Percentiles rank a stretch among this genome's conserved stretches.
phyloP scores from a whole-genome alignment of 1,140 invertebrate genomes.

The Venustaconcha ellipsiformis region DNA sequence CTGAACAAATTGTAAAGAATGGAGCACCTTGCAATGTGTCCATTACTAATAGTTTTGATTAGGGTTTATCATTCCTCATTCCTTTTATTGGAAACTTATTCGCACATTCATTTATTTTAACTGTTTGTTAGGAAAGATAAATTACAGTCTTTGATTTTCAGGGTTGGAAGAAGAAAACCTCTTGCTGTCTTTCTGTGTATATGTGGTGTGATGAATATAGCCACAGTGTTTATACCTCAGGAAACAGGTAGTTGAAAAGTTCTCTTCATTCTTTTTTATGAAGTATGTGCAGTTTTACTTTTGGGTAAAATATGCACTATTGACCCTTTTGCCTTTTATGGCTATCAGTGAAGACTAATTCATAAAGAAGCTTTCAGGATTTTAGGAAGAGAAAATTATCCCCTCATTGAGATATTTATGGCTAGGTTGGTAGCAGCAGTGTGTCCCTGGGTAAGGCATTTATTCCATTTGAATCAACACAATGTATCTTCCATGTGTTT shows the following conservation, averaged over 20 bases:
- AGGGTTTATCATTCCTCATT: too few relatives aligned
- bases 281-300: too few relatives aligned
- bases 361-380: neutral
- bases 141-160: slow-evolving; percentile 29
- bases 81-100: too few relatives aligned
- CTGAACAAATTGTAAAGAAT: too few relatives aligned
- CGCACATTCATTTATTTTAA: too few relatives aligned
- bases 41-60: too few relatives aligned
- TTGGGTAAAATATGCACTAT: neutral
- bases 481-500: too few relatives aligned
- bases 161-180: slow-evolving; percentile 53
- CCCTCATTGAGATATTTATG: neutral
- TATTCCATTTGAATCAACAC: too few relatives aligned
- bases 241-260: slow-evolving; percentile 43
- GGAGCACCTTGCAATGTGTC: too few relatives aligned
- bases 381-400: neutral
- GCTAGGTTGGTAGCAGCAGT: too few relatives aligned
- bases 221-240: slow-evolving; percentile 52
- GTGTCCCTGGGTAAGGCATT: too few relatives aligned
- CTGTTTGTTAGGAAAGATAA: neutral
- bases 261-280: neutral
- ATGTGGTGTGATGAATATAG: slow-evolving; percentile 54
- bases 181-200: slow-evolving; percentile 54
- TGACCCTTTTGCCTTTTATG: neutral
- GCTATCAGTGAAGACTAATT: neutral